phyloP scores from a whole-genome alignment of 2,888 invertebrate genomes.

The Megastigmus dorsalis region DNA sequence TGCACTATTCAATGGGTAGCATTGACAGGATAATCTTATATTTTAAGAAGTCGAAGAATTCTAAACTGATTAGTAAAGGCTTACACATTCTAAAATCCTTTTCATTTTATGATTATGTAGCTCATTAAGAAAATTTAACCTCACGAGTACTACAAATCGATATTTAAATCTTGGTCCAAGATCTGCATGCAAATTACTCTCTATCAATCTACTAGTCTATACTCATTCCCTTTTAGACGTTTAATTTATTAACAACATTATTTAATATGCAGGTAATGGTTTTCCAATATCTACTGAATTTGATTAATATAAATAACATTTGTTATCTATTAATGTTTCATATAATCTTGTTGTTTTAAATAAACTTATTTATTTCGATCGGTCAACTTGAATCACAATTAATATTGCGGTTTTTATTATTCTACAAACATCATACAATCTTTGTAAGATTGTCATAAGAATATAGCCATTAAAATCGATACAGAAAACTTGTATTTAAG shows the following conservation, averaged over 20 bases:
- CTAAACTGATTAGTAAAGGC: background rate
- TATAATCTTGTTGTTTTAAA: no score
- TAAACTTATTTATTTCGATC: no score
- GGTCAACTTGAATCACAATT: no score
- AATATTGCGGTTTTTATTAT: no score
- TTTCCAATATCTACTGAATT: background rate
- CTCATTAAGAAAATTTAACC: constrained; percentile 18
- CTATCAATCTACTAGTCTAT: background rate
- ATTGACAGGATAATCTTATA: no score
- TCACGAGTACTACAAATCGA: background rate
- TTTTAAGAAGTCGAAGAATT: no score
- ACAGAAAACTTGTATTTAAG: no score
- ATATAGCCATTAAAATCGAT: no score
- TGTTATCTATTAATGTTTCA: no score
- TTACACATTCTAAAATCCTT: background rate
- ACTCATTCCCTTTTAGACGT: constrained; percentile 5
- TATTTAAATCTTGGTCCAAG: constrained; percentile 1
- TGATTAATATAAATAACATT: no score
- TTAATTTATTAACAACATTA: background rate
- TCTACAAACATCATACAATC: no score
- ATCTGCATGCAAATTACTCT: constrained; percentile 9
- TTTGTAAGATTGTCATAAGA: no score
- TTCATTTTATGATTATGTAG: background rate
- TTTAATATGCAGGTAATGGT: background rate
- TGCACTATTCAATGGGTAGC: background rate